Evolutionary conservation across 1,140 invertebrate species (phyloP), one percentile per base, ranked within the genome.

Genomic region (Drosophila asahinai): DNA sequence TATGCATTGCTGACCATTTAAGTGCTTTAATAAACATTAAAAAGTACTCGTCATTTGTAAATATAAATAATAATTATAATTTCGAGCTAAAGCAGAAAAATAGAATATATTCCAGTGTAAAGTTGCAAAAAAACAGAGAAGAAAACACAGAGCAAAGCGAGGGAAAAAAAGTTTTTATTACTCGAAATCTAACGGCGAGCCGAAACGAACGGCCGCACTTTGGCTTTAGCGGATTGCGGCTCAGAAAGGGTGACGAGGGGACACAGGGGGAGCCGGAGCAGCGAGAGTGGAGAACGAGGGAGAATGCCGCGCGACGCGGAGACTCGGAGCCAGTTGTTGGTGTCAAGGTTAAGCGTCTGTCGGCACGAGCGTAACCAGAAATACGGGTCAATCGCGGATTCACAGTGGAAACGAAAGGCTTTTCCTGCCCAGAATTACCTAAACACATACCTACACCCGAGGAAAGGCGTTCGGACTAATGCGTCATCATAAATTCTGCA

Each of bases 321-420:
- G 63, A 58, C 38, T 55, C n/a, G 51, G 49, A 61, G 55, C 64
- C 60, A 43, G 72, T 43, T 52, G 82, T 65, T 58, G 68, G 81
- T 82, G 86, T 90, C 86, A 90, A 90, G 86, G 86, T 90, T 90
- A 90, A 90, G 54, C 81, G 51, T 79, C 71, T 68, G 45, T 54
- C 63, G 78, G 77, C 84, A 89, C 81, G 77, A 81, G 86, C 86
- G 74, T 76, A 80, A 72, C 57, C 71, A 77, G 51, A 80, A 90
- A 90, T 82, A 73, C 75, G 77, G 86, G 86, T 90, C 86, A 86
- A 51, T 57, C 71, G 48, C 48, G 22, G 72, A 67, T 64, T 45
- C 9, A 38, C 30, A 27, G 19, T 30, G 36, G 54, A 25, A 19
- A 25, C 11, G 25, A 58, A 43, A 38, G 38, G 48, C 40, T 38